Base-by-base conservation (phyloP, 2,797 vertebrate species). In the Rhinella marina region DNA sequence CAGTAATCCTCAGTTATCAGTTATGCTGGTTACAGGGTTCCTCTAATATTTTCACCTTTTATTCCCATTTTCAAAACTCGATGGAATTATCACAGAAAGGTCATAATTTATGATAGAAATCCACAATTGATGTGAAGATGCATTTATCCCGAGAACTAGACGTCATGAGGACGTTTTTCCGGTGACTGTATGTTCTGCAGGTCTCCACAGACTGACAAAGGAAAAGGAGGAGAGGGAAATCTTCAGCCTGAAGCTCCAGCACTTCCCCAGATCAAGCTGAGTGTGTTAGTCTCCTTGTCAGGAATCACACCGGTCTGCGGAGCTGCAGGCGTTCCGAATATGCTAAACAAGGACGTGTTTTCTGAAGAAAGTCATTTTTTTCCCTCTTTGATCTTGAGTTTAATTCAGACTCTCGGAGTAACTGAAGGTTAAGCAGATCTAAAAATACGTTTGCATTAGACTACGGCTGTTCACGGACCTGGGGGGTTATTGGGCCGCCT, bases 261-360 rank as follows among this genome's bases (percentile, higher is more conserved):
- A 70, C 84, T 89, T 82, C 76, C 66, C 29, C 84, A 59, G 88
- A 88, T 88, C 88, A 88, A 82, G 82, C 80, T 17, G 62, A 77
- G 59, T 62, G 75, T 86, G 85, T 86, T 78, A 86, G 73, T 54
- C 73, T 84, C 78, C 84, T 83, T 86, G 88, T 89, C 88, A 84
- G 88, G 85, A 83, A 66, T 89, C 85, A 61, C 85, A 89, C 88
- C 48, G 79, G 54, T 72, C 57, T 82, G 70, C 72, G 78, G 41
- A 52, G 88, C 88, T 89, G 77, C 84, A 73, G 88, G 88, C 84
- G 14, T 52, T 84, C 84, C 68, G 78, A 86, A 86, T 78, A 78
- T 86, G 85, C 81, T 83, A 89, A 86, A 86, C 82, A 89, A 83
- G 85, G 88, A 86, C 84, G 82, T 86, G 73, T 86, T 89, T 83